phyloP scores from a whole-genome alignment of 1,140 invertebrate species.

The Oreohelix idahoensis region DNA sequence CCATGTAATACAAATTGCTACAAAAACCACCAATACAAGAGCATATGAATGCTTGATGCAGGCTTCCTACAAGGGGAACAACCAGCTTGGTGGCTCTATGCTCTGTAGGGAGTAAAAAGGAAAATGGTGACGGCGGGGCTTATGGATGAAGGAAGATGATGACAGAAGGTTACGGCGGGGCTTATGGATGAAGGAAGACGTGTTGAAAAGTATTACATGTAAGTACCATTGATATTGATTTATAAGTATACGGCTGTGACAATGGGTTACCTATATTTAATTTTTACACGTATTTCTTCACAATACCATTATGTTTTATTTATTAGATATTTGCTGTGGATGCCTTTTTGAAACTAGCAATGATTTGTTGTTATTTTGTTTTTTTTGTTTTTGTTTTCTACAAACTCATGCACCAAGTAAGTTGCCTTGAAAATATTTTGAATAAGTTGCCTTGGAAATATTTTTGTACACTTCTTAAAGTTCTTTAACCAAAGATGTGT shows the following conservation, averaged over 20 bases:
- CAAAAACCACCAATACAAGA: too few species aligned
- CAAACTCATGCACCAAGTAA: background rate
- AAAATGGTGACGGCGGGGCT: too few species aligned
- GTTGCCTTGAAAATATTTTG: background rate
- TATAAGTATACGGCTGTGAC: background rate
- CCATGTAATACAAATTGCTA: too few species aligned
- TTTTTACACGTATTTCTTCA: background rate
- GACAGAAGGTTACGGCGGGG: too few species aligned
- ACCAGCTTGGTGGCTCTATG: too few species aligned
- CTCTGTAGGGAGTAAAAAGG: too few species aligned
- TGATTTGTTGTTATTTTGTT: background rate
- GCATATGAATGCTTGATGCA: too few species aligned
- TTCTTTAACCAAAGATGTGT: background rate
- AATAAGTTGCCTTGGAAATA: background rate
- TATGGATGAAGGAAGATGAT: too few species aligned
- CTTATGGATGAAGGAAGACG: too few species aligned
- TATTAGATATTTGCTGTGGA: background rate
- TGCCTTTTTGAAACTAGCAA: conserved; percentile 13
- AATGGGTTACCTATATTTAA: background rate
- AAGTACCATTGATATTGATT: background rate
- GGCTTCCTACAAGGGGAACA: too few species aligned
- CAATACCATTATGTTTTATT: background rate
- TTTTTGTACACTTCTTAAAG: background rate
- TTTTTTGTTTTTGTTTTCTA: background rate
- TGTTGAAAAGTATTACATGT: background rate